Conservation (phyloP, 2,113 vertebrate genomes). For the Etheostoma spectabile region DNA sequence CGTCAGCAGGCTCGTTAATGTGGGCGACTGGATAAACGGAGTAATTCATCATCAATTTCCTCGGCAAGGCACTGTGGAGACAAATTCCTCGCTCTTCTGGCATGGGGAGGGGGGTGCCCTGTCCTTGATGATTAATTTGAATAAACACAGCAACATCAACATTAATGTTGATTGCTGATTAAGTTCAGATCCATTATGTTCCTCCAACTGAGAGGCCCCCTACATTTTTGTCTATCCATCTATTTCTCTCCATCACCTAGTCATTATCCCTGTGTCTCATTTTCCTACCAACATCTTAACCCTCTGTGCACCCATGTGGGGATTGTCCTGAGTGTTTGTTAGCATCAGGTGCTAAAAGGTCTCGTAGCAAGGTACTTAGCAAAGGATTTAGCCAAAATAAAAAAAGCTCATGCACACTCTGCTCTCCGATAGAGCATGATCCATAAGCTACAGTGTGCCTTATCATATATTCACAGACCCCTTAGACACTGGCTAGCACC, state of each 20-base stretch:
- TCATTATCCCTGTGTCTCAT: conserved; percentile 40
- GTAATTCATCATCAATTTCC: conserved; percentile 85
- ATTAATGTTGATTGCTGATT: conserved; percentile 83
- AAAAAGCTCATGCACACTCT: conserved; percentile 3
- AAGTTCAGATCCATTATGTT: conserved; percentile 76
- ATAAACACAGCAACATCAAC: conserved; percentile 82
- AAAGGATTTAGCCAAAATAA: conserved; percentile 1
- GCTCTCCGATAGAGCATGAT: not conserved
- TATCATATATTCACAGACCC: conserved; percentile 12
- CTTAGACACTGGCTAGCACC: conserved; percentile 17
- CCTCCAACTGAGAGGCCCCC: conserved; percentile 50
- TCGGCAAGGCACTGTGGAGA: conserved; percentile 63
- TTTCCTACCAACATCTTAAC: conserved; percentile 48
- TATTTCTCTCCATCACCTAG: conserved; percentile 34
- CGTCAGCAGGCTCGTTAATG: conserved; percentile 73
- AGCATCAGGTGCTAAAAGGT: conserved; percentile 40
- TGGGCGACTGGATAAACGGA: conserved; percentile 79
- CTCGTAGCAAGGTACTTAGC: not conserved
- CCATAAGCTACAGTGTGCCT: not conserved
- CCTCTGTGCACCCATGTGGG: conserved; percentile 12
- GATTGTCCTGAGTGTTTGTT: conserved; percentile 17
- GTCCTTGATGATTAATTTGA: conserved; percentile 84
- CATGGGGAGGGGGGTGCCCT: conserved; percentile 49
- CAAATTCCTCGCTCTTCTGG: conserved; percentile 63
- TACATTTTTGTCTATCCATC: conserved; percentile 49